These are phyloP conservation scores for Petrocephalus schoutedeni DNA, from an alignment of 2,797 vertebrate genomes.

Conservation along the genomic window DNA sequence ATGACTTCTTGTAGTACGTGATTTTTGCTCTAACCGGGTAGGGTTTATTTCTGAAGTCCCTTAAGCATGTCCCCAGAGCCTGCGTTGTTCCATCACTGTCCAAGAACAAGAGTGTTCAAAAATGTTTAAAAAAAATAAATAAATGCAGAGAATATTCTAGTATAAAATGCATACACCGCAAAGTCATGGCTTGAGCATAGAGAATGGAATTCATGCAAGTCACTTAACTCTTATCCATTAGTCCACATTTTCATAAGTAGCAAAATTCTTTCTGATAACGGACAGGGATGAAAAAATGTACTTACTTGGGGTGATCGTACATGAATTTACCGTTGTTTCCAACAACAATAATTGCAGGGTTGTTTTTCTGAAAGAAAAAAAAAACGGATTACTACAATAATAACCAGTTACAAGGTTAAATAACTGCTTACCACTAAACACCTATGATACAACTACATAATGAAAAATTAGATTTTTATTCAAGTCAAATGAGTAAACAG, in stretches of 20 bases:
- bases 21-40: slow-evolving; percentile 87
- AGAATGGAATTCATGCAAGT: not conserved
- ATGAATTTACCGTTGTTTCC: slow-evolving; percentile 89
- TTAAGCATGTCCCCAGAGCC: slow-evolving; percentile 82
- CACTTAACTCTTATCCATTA: not conserved
- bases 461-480: not conserved
- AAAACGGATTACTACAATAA: slow-evolving; percentile 23
- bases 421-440: not conserved
- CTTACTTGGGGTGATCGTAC: slow-evolving; percentile 96
- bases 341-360: slow-evolving; percentile 82
- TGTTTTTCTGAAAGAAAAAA: slow-evolving; percentile 82
- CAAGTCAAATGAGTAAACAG: not conserved
- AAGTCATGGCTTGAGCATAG: not conserved
- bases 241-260: not conserved
- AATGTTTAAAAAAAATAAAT: not conserved
- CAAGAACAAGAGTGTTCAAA: not conserved
- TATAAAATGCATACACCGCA: not conserved
- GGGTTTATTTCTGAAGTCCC: slow-evolving; percentile 95
- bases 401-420: not conserved
- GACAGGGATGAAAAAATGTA: slow-evolving; percentile 47
- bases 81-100: slow-evolving; percentile 83
- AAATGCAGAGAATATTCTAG: not conserved
- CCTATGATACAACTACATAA: not conserved
- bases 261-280: slow-evolving; percentile 28
- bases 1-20: slow-evolving; percentile 75